These are phyloP conservation scores for Drosophila tani DNA, from an alignment of 1,140 invertebrate species.

Conservation along the genomic window DNA sequence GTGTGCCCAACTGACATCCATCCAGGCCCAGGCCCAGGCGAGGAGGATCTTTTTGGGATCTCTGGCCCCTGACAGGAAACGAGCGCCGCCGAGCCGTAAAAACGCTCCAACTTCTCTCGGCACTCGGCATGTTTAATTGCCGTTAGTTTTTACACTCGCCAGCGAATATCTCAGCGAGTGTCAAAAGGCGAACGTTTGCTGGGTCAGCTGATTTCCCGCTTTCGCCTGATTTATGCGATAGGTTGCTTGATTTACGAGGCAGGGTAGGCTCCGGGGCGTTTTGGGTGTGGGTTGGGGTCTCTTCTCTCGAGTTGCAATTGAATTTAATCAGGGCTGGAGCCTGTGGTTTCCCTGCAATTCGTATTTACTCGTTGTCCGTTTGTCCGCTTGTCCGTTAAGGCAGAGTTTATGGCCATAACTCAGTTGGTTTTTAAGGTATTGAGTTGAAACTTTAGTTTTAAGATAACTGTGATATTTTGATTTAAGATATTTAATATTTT, in stretches of 20 bases:
- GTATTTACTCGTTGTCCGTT: background rate
- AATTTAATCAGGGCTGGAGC: constrained; percentile 5
- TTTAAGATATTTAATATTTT: background rate
- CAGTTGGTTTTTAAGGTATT: no score
- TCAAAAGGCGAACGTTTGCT: constrained; percentile 30
- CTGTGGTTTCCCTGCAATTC: background rate
- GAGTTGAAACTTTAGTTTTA: background rate
- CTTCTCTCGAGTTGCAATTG: background rate
- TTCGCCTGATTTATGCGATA: constrained; percentile 35
- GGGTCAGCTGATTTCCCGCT: constrained; percentile 33
- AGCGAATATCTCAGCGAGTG: constrained; percentile 33
- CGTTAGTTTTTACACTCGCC: constrained; percentile 47
- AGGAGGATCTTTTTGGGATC: constrained; percentile 9
- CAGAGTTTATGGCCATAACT: background rate
- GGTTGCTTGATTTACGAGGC: constrained; percentile 27
- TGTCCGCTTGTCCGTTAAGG: constrained; percentile 5
- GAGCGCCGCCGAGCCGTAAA: constrained; percentile 57
- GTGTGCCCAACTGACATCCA: constrained; percentile 51
- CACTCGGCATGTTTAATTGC: constrained; percentile 42
- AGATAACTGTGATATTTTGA: background rate
- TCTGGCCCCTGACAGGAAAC: constrained; percentile 47
- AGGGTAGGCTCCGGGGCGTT: background rate
- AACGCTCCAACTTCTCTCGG: constrained; percentile 31
- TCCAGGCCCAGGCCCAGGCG: background rate
- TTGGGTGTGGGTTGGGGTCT: no score